phyloP scores from a whole-genome alignment of 2,113 vertebrate genomes.

The Spheniscus mendiculus region DNA sequence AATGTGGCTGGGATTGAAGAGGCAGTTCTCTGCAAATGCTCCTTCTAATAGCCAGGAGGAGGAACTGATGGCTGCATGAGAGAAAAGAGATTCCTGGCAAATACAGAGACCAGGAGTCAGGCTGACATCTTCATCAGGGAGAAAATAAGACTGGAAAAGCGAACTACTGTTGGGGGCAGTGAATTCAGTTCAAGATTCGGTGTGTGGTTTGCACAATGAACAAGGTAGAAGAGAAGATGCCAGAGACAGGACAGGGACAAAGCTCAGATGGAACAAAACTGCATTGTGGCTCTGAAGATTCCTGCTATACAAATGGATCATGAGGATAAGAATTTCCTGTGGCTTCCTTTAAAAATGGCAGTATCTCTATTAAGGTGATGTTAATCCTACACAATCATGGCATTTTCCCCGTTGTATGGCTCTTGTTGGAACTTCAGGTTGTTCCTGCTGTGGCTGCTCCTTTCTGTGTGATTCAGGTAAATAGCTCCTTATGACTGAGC shows the following conservation, averaged over 20 bases:
- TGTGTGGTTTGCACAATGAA: background rate
- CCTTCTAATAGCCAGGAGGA: background rate
- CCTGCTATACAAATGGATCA: background rate
- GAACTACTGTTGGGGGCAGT: background rate
- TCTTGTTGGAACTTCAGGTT: background rate
- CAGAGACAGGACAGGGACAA: background rate
- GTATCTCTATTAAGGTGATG: background rate
- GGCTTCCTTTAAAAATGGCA: background rate
- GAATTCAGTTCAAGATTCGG: background rate
- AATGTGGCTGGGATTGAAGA: background rate
- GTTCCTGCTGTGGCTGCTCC: background rate
- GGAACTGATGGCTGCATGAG: background rate
- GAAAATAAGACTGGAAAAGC: background rate
- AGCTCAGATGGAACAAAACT: background rate
- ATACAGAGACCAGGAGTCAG: background rate
- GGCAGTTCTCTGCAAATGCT: background rate
- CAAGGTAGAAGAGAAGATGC: background rate
- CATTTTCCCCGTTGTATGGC: background rate
- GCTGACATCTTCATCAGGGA: rapidly evolving
- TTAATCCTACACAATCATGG: background rate
- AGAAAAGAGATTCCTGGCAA: background rate
- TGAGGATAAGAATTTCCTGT: background rate
- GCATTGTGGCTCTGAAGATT: background rate
- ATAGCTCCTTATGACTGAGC: background rate
- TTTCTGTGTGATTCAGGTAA: background rate